Percentiles rank a stretch among this genome's conserved stretches.
Conservation (phyloP, 2,888 invertebrate species). For the Acrobasis consociella region DNA sequence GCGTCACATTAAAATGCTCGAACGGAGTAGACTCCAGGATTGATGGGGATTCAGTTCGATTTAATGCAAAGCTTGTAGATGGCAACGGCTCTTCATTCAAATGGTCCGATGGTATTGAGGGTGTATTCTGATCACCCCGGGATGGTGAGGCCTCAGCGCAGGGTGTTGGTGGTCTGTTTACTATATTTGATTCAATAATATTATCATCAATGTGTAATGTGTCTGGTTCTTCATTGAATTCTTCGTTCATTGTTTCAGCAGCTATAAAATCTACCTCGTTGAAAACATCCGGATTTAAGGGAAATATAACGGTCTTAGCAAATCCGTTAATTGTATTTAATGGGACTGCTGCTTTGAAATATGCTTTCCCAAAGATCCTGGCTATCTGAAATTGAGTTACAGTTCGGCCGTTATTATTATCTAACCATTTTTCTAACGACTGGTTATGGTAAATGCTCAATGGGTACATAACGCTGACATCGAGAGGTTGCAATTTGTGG, state of each 20-base stretch:
- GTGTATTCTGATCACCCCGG: no score
- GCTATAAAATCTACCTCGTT: slow-evolving; percentile 26
- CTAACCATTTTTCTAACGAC: slow-evolving; percentile 32
- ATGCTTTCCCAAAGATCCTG: slow-evolving; percentile 26
- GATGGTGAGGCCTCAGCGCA: no score
- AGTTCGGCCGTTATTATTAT: slow-evolving; percentile 29
- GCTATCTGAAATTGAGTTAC: slow-evolving; percentile 27
- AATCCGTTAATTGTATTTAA: slow-evolving; percentile 25
- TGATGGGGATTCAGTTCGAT: background rate
- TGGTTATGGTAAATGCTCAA: slow-evolving; percentile 32
- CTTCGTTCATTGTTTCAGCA: slow-evolving; percentile 4
- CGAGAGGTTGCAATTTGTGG: slow-evolving; percentile 32
- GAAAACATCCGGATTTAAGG: background rate
- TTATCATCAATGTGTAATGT: no score
- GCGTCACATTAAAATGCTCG: no score
- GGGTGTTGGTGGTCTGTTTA: no score
- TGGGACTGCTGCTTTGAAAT: slow-evolving; percentile 26
- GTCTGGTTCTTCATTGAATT: background rate
- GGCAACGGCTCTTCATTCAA: background rate
- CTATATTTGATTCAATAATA: no score
- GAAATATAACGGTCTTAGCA: slow-evolving; percentile 18
- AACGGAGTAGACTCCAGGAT: background rate
- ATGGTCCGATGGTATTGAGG: background rate
- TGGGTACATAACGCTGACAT: slow-evolving; percentile 31
- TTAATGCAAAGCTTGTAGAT: background rate